Conservation (phyloP, 2,888 invertebrate genomes). For the Drosophila neonasuta region DNA sequence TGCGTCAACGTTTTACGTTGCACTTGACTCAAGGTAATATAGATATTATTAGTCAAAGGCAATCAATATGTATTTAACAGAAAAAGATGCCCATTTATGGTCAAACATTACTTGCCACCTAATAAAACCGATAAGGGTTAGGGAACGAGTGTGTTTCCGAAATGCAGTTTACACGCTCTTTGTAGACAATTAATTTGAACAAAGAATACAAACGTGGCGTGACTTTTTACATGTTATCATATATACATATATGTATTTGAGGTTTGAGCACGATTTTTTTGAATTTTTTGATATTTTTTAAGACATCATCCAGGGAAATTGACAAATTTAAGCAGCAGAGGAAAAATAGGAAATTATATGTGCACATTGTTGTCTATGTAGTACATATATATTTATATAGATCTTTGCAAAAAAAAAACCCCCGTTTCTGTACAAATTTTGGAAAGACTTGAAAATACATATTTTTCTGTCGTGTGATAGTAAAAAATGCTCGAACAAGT, state of each 20-base stretch:
- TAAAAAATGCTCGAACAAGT: neutral
- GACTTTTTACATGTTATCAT: neutral
- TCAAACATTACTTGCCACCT: neutral
- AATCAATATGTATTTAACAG: neutral
- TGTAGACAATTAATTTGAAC: neutral
- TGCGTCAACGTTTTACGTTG: slow-evolving; percentile 9
- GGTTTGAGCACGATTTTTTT: neutral
- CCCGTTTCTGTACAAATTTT: too few species aligned
- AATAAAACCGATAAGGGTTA: neutral
- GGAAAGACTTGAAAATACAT: too few species aligned
- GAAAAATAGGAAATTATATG: neutral
- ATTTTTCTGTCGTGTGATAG: too few species aligned
- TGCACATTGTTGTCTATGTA: neutral
- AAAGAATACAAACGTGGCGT: neutral
- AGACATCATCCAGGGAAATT: neutral
- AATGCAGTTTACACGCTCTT: neutral
- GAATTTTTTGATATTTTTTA: neutral
- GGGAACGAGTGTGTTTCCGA: neutral
- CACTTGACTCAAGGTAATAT: neutral
- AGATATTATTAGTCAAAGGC: neutral
- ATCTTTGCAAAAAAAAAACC: neutral
- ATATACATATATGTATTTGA: neutral
- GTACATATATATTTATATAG: neutral
- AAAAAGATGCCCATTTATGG: slow-evolving; percentile 30
- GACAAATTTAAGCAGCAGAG: neutral